Conservation (phyloP, 2,113 vertebrate species). For the Siphamia tubifer region DNA sequence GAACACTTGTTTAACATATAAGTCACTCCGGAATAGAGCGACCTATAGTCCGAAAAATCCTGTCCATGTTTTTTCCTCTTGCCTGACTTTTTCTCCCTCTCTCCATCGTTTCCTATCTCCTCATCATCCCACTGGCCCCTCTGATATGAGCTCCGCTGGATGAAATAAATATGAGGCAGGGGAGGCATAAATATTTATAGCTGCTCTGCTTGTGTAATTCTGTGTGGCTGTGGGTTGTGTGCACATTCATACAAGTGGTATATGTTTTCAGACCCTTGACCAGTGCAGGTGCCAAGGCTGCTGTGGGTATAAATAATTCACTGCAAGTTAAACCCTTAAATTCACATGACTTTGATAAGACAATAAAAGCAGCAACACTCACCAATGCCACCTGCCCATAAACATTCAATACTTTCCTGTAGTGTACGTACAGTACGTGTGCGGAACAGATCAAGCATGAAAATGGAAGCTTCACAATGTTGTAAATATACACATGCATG, state of each 20-base stretch:
- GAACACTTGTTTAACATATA: too few species aligned
- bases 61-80: background rate
- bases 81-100: background rate
- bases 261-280: constrained; percentile 43
- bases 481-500: constrained; percentile 3
- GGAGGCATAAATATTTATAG: constrained; percentile 76
- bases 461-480: background rate
- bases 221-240: constrained; percentile 1
- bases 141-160: constrained; percentile 60
- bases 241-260: constrained; percentile 4
- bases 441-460: constrained; percentile 17
- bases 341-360: constrained; percentile 66
- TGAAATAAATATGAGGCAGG: constrained; percentile 76
- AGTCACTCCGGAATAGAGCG: too few species aligned
- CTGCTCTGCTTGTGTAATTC: constrained; percentile 56
- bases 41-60: too few species aligned
- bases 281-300: constrained; percentile 43
- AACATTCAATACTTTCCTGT: background rate
- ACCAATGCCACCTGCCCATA: background rate
- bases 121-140: constrained; percentile 51
- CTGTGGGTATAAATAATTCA: constrained; percentile 74
- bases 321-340: constrained; percentile 60
- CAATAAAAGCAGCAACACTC: constrained; percentile 34
- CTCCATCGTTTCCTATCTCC: constrained; percentile 28
- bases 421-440: background rate